Evolutionary conservation across 2,888 invertebrate species (phyloP).

Genomic region (Athripsodes cinereus): DNA sequence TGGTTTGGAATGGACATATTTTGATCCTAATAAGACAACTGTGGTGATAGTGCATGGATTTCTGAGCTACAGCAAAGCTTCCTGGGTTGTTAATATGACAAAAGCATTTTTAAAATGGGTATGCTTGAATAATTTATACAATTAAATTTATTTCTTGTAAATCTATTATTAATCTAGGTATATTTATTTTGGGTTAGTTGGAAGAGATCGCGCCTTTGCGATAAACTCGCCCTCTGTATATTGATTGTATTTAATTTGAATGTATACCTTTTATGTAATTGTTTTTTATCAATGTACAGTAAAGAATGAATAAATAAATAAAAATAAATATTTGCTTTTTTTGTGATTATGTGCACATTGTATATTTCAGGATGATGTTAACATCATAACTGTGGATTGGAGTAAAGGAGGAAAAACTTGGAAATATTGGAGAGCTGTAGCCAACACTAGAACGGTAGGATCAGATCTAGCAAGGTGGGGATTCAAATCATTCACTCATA

Average conservation of each 20-base stretch:
- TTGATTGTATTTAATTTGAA: no score
- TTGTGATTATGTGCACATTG: no score
- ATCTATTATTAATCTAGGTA: neutral
- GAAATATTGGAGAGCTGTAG: slow-evolving; percentile 57
- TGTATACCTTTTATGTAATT: no score
- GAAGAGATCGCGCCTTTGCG: no score
- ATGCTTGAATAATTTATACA: slow-evolving; percentile 24
- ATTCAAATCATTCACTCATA: no score
- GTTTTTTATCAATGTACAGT: no score
- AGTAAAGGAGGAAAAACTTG: slow-evolving; percentile 54
- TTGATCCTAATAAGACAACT: slow-evolving; percentile 46
- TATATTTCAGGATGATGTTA: slow-evolving; percentile 49
- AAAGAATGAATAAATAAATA: no score
- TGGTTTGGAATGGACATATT: slow-evolving; percentile 54
- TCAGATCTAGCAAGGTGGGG: slow-evolving; percentile 49
- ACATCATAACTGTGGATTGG: slow-evolving; percentile 61
- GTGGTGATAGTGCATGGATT: slow-evolving; percentile 60
- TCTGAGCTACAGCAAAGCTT: slow-evolving; percentile 51
- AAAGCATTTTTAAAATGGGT: slow-evolving; percentile 53
- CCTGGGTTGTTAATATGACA: slow-evolving; percentile 56
- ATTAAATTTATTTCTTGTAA: neutral
- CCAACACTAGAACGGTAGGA: slow-evolving; percentile 53
- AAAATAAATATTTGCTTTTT: no score
- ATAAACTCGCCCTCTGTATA: no score
- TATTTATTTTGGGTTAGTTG: no score